Evolutionary conservation across 2,113 vertebrate species (phyloP), one percentile per base, ranked within the genome.

Genomic region (Caranx ignobilis): DNA sequence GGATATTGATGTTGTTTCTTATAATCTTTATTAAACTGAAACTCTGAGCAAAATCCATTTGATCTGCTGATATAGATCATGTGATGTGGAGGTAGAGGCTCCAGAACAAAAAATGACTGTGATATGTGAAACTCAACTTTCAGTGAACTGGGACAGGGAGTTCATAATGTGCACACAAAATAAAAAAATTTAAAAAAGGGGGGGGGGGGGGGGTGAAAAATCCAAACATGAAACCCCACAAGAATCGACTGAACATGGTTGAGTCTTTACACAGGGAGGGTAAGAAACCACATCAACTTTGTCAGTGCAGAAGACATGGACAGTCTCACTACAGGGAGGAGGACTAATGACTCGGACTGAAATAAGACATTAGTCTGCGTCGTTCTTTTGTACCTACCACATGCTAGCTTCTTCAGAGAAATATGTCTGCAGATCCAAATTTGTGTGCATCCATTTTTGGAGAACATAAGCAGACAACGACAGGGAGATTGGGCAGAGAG

Each of bases 401-500:
- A 65, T 50, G 56, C 62, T n/a, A 74, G 34, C 35, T 61, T 59
- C 48, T 77, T 74, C 64, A 68, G 48, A 82, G 41, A 52, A 67
- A 71, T 55, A n/a, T 37, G 45, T 55, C 65, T 66, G 26, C 10
- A 45, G 54, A 82, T 79, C 60, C 47, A 43, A 62, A 73, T 75
- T 71, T 6, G 19, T 50, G 11, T 5, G 21, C 3, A 35, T 77
- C 75, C 71, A 37, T 78, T 75, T 61, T 26, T 32, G 19, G 26
- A 83, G 54, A 57, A 86, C 72, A 82, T 84, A 82, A 69, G 71
- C 41, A 67, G 52, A 80, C 19, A 71, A 55, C 16, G 62, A 31
- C 65, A 62, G 43, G 67, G 66, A 75, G 76, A 86, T 45, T 71
- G 72, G 45, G 60, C 50, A 15, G 61, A 37, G 45, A 32, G 26